Base-by-base conservation (phyloP, 2,888 invertebrate genomes). In the Drosophila parthenogenetica region DNA sequence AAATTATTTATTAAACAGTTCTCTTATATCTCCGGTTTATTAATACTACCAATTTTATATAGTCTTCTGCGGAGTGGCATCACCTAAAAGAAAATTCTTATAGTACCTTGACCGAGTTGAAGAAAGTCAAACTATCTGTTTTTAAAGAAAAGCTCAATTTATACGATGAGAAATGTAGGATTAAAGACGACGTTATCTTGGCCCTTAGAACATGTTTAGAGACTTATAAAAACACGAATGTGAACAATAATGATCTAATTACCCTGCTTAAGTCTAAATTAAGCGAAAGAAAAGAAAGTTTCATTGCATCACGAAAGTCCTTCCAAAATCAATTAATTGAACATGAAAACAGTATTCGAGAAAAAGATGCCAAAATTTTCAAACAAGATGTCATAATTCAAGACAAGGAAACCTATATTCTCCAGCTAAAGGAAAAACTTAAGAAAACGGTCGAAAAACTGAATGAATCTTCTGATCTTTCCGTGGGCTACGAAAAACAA, bases 111-210 rank as follows among this genome's bases (percentile, higher is more conserved):
- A 37, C 53, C 10, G 58, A 71, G 25, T 40, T 71, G 2, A 65
- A 71, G 14, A 54, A 46, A 46, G 58, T 71, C 0, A 65, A 71
- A 8, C 53, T 65, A 16, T 54, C 70, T 19, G 65, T 71, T 8
- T 65, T 64, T 45, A 71, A 71, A 14, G 71, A 70, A 13, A 65
- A 72, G 29, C 35, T 71, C 5, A 65, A 71, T 46, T 46, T 71
- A 19, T 71, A 59, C 25, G 14, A 40, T 5, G 72, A 71, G 17
- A 65, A 71, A 5, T 72, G 72, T 43, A 71, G 50, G 19, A 42
- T 65, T 11, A 71, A 71, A 17, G 70, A 71, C 37, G 70, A 71
- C 8, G 58, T 71, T 2, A 71, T 71, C 13, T 14, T 54, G 45
- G 46, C 70, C 7, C 65, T 71, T 3, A 32, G 49, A 45, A 59